These are phyloP conservation scores for Drosophila histrio DNA, from an alignment of 2,888 invertebrate genomes.

Conservation along the genomic window DNA sequence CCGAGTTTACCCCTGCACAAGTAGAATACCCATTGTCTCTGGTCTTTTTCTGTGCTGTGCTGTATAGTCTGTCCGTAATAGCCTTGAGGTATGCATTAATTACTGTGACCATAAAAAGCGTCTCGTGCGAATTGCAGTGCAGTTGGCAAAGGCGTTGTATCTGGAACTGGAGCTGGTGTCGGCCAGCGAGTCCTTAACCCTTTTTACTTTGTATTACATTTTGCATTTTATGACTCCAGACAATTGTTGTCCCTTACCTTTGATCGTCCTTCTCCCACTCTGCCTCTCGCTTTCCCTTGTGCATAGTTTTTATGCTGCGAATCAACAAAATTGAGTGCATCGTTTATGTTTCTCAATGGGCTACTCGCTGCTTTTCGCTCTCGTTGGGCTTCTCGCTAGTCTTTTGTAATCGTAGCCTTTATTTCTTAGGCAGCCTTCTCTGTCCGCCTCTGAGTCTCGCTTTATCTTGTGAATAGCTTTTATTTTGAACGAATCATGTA, in stretches of 20 bases:
- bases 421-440: too few species aligned
- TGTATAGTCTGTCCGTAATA: conserved; percentile 51
- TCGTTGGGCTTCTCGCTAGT: background rate
- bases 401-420: background rate
- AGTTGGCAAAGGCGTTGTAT: background rate
- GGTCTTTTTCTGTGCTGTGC: conserved; percentile 13
- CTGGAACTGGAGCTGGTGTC: background rate
- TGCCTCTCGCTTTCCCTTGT: conserved; percentile 26
- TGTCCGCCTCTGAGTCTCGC: too few species aligned
- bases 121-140: conserved; percentile 49
- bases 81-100: conserved; percentile 78
- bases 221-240: conserved; percentile 65
- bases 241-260: conserved; percentile 35
- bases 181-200: conserved; percentile 27
- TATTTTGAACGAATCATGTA: too few species aligned
- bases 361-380: background rate
- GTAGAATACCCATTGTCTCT: conserved; percentile 24
- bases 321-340: conserved; percentile 65
- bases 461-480: too few species aligned
- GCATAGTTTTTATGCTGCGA: conserved; percentile 21
- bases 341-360: conserved; percentile 24
- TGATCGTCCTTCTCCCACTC: background rate
- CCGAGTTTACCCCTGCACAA: background rate
- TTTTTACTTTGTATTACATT: conserved; percentile 76
- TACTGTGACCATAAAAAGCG: conserved; percentile 75